Evolutionary conservation across 1,140 invertebrate species (phyloP).

Genomic region (Bombus haemorrhoidalis): DNA sequence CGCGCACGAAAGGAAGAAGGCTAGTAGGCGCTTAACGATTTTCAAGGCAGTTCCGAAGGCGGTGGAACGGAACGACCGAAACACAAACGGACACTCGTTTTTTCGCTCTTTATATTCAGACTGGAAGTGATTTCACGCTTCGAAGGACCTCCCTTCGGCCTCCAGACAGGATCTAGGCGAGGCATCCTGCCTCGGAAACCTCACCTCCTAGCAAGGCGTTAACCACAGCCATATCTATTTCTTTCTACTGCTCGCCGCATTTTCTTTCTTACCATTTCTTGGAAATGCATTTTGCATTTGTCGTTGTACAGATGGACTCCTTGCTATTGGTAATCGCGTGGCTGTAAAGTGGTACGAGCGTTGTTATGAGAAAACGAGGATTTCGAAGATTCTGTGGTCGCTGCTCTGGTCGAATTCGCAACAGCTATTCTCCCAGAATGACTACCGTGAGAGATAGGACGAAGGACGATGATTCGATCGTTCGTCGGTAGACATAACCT

Average conservation of each 20-base stretch:
- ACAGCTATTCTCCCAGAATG: constrained; percentile 51
- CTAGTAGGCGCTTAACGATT: constrained; percentile 56
- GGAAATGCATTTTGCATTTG: not conserved
- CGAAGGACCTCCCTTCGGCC: constrained; percentile 69
- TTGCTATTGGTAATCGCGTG: not conserved
- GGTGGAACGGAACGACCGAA: constrained; percentile 68
- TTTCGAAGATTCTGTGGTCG: constrained; percentile 44
- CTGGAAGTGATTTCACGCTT: constrained; percentile 81
- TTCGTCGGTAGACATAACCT: constrained; percentile 43
- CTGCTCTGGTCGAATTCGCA: constrained; percentile 64
- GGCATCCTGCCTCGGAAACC: constrained; percentile 73
- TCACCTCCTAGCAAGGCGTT: constrained; percentile 22
- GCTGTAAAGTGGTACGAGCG: not conserved
- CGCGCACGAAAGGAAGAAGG: constrained; percentile 51
- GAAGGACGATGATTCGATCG: constrained; percentile 24
- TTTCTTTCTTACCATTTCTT: not conserved
- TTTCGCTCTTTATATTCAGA: constrained; percentile 72
- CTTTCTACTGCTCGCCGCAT: not conserved
- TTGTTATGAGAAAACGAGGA: not conserved
- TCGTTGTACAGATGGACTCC: not conserved
- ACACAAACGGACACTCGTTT: constrained; percentile 69
- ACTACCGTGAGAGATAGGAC: constrained; percentile 56
- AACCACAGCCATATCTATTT: not conserved
- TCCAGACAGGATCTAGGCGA: constrained; percentile 80
- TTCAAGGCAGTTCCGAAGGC: constrained; percentile 54